These are phyloP conservation scores for Thumatha senex DNA, from an alignment of 2,888 invertebrate species.

Conservation along the genomic window DNA sequence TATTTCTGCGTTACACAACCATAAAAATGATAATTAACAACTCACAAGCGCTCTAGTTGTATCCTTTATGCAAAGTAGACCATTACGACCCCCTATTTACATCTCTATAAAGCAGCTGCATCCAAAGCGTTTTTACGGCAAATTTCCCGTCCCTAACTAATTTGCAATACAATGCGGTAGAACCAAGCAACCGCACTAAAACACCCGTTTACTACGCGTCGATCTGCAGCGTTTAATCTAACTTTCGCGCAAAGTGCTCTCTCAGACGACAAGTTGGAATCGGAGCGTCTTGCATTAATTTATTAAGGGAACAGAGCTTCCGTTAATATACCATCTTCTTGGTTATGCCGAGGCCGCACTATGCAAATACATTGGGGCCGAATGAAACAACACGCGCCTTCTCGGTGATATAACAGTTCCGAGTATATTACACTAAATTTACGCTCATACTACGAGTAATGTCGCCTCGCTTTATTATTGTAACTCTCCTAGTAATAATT, in stretches of 20 bases:
- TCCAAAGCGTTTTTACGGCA: constrained; percentile 26
- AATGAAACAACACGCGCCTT: background rate
- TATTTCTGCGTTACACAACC: background rate
- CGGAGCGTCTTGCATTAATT: constrained; percentile 51
- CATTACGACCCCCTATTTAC: constrained; percentile 10
- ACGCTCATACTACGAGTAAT: background rate
- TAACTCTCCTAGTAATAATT: background rate
- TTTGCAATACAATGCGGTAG: constrained; percentile 66
- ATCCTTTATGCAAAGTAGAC: constrained; percentile 11
- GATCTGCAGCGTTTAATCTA: constrained; percentile 74
- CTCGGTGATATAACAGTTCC: background rate
- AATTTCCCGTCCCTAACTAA: constrained; percentile 49
- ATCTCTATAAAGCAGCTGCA: constrained; percentile 15
- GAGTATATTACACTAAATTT: background rate
- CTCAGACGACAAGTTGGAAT: constrained; percentile 53
- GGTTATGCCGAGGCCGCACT: background rate
- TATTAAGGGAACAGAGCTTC: constrained; percentile 38
- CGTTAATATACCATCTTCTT: constrained; percentile 9
- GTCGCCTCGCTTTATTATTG: background rate
- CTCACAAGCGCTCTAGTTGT: background rate
- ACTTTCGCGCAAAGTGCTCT: constrained; percentile 66
- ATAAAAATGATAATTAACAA: constrained; percentile 6
- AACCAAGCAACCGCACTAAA: constrained; percentile 50
- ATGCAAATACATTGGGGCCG: background rate
- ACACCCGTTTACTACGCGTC: constrained; percentile 58